Conservation (phyloP, 1,140 invertebrate genomes). For the Euura saliciscinereae region DNA sequence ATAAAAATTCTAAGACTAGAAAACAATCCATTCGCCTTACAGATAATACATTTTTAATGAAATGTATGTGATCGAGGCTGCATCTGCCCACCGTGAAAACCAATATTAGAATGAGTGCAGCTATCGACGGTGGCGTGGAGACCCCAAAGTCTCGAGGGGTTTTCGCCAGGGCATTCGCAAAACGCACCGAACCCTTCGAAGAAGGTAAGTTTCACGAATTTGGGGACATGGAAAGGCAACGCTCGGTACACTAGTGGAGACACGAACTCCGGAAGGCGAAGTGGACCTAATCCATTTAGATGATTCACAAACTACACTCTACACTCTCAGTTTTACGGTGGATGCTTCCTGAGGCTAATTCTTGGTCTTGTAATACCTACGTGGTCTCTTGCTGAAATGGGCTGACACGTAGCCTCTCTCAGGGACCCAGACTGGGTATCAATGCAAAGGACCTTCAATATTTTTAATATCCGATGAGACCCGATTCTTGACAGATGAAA, state of each 20-base stretch:
- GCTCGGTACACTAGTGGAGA: not conserved
- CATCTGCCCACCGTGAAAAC: not conserved
- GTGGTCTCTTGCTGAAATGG: too few species aligned
- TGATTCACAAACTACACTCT: not conserved
- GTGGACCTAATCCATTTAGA: not conserved
- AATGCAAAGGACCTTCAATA: too few species aligned
- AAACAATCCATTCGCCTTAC: not conserved
- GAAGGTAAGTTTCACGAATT: conserved; percentile 47
- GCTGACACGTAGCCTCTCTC: too few species aligned
- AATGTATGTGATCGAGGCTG: not conserved
- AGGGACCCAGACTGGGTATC: too few species aligned
- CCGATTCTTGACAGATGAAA: too few species aligned
- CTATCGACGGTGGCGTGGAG: conserved; percentile 49
- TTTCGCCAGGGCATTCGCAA: conserved; percentile 53
- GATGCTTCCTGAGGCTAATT: too few species aligned
- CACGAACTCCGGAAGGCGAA: not conserved
- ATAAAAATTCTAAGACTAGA: not conserved
- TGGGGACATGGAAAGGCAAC: not conserved
- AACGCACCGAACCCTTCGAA: conserved; percentile 52
- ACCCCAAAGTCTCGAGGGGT: conserved; percentile 48
- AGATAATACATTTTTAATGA: not conserved
- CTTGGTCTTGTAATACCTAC: too few species aligned
- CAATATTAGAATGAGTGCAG: conserved; percentile 45
- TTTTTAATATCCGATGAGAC: too few species aligned
- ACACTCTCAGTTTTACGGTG: too few species aligned